Evolutionary conservation across 2,888 invertebrate genomes (phyloP).

Genomic region (Temnothorax rugatulus): DNA sequence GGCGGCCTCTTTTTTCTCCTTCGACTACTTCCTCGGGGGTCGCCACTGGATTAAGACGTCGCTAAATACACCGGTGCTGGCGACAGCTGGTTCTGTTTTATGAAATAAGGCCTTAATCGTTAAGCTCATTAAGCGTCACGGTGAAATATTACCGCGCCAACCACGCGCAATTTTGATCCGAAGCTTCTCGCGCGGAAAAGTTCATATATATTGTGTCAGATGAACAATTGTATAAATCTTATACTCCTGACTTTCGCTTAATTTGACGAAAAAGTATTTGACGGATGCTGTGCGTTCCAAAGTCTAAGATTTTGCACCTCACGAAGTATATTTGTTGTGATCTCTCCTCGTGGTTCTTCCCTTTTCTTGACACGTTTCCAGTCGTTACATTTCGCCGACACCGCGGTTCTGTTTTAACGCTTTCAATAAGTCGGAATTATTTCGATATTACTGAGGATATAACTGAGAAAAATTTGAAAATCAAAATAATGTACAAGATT

Average conservation of each 20-base stretch:
- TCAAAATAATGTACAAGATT: background rate
- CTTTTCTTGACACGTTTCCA: background rate
- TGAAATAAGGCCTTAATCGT: constrained; percentile 68
- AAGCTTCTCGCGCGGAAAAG: background rate
- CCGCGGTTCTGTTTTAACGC: background rate
- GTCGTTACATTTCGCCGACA: background rate
- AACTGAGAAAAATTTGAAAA: background rate
- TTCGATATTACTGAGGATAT: background rate
- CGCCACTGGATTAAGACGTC: constrained; percentile 31
- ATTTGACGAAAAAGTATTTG: background rate
- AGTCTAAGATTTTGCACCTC: background rate
- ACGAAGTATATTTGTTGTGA: background rate
- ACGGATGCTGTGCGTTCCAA: background rate
- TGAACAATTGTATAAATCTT: background rate
- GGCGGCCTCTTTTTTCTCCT: constrained; percentile 5
- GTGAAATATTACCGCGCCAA: constrained; percentile 7
- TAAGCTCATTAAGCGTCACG: constrained; percentile 61
- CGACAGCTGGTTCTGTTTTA: constrained; percentile 58
- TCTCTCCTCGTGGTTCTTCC: background rate
- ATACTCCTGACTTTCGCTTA: background rate
- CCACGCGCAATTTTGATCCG: constrained; percentile 10
- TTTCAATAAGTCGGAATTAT: background rate
- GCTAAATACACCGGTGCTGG: constrained; percentile 26
- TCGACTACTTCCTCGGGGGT: background rate
- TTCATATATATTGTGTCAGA: background rate